Percentiles rank a stretch among this genome's conserved stretches.
Conservation (phyloP, 2,797 vertebrate species). For the Garrulus glandarius region DNA sequence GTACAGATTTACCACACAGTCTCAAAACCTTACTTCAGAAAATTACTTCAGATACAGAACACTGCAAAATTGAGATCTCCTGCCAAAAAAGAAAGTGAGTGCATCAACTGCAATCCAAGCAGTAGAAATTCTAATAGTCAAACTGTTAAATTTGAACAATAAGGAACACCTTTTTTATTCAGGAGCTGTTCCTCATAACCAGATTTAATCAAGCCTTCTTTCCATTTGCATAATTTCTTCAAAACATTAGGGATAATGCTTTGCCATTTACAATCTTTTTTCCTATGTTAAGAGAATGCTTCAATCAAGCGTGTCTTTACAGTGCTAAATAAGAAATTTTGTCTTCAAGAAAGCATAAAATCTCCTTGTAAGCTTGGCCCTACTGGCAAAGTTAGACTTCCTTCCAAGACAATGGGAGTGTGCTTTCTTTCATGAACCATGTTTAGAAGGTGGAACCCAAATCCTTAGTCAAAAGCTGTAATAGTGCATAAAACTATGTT, state of each 20-base stretch:
- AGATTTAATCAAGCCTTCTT: conserved; percentile 9
- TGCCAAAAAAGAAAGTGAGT: background rate
- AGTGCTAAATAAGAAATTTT: background rate
- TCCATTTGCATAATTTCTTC: conserved; percentile 20
- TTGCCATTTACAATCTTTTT: background rate
- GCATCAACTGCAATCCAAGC: background rate
- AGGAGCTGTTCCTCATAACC: background rate
- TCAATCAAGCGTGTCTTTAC: background rate
- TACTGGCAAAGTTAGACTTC: background rate
- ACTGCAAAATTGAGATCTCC: background rate
- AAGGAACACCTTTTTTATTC: conserved; percentile 15
- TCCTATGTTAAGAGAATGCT: background rate
- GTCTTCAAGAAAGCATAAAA: background rate
- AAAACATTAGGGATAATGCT: background rate
- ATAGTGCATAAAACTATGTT: accelerated
- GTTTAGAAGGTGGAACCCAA: background rate
- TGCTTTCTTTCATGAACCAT: background rate
- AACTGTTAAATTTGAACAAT: conserved; percentile 33
- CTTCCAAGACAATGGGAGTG: background rate
- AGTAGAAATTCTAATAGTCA: conserved; percentile 9
- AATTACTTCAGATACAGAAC: background rate
- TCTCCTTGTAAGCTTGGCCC: background rate
- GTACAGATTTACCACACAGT: background rate
- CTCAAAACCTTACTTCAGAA: background rate
- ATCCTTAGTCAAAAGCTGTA: background rate